phyloP scores from a whole-genome alignment of 2,888 invertebrate species.

The Lypha dubia region DNA sequence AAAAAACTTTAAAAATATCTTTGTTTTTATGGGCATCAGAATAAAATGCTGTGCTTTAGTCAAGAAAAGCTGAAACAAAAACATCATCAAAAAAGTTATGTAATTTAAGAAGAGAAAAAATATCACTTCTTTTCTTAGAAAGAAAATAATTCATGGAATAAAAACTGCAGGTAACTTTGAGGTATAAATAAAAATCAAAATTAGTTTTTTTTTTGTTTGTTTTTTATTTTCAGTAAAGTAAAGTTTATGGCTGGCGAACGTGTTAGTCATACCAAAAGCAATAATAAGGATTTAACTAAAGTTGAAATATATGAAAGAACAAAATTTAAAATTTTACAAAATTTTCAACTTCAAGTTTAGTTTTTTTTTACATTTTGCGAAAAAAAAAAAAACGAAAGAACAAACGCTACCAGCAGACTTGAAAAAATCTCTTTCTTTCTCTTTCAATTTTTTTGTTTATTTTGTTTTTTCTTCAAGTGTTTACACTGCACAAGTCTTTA shows the following conservation, averaged over 20 bases:
- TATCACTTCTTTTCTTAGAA: not conserved
- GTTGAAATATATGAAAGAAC: not conserved
- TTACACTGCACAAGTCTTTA: constrained; percentile 33
- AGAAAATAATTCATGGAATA: not conserved
- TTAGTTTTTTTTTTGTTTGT: no score
- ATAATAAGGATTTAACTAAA: constrained; percentile 14
- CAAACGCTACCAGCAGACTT: constrained; percentile 25
- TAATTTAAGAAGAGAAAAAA: constrained; percentile 28
- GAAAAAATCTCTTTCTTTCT: not conserved
- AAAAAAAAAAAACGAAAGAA: not conserved
- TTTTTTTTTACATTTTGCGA: not conserved
- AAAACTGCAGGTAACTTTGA: constrained; percentile 55
- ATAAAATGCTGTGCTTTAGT: constrained; percentile 53
- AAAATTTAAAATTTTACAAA: constrained; percentile 16
- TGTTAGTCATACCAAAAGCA: constrained; percentile 54
- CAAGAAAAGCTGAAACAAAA: constrained; percentile 14
- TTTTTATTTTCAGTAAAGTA: no score
- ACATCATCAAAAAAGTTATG: constrained; percentile 29
- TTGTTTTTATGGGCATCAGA: constrained; percentile 16
- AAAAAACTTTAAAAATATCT: not conserved
- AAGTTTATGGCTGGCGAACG: constrained; percentile 69
- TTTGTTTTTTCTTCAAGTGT: constrained; percentile 43
- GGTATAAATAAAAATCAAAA: constrained; percentile 61
- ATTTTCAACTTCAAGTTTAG: constrained; percentile 34
- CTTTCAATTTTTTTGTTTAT: constrained; percentile 1